Base-by-base conservation (phyloP, 1,140 invertebrate genomes). In the Zaprionus nigranus region DNA sequence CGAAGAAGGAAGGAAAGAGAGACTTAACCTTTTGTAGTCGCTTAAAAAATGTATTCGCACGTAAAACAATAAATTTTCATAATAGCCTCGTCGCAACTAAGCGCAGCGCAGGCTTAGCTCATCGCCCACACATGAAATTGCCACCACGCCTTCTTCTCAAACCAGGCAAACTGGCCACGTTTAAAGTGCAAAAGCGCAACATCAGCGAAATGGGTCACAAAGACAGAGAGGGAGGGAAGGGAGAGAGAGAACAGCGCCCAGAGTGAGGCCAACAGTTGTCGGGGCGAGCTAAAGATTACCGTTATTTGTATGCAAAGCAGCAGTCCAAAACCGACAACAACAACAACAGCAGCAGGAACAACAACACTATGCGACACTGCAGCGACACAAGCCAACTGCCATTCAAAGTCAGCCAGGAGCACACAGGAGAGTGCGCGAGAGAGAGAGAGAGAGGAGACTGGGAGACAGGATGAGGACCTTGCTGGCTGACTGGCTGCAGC, bases 241-340 rank as follows among this genome's bases (percentile, higher is more conserved):
- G n/a, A n/a, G n/a, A 38, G 30, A 11, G 24, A 38, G 46, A 13
- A 3, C 13, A 34, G 6, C 22, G 61, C 4, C 13, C 59, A 49
- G 59, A 68, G 43, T 46, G 46, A 54, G 40, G 43, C 51, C 59
- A 64, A 75, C 53, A 51, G 40, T 62, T 61, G 30, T 28, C 4
- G 51, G 60, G 75, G 66, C 43, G 46, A 76, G 73, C 62, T 66
- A 74, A 90, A 79, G 86, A 90, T 90, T 75, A 81, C 65, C 78
- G 65, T 71, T 88, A 88, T 88, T 90, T 88, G 85, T 81, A 84
- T 88, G 84, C 85, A 88, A 90, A 87, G 78, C 80, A 88, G 70
- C 61, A 78, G 78, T 56, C 69, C 67, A 75, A 72, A 75, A 73
- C 62, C 73, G 64, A 77, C 53, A 78, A 69, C 58, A 65, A 77